Conservation (phyloP, 1,140 invertebrate species). For the Tigriopus japonicus region DNA sequence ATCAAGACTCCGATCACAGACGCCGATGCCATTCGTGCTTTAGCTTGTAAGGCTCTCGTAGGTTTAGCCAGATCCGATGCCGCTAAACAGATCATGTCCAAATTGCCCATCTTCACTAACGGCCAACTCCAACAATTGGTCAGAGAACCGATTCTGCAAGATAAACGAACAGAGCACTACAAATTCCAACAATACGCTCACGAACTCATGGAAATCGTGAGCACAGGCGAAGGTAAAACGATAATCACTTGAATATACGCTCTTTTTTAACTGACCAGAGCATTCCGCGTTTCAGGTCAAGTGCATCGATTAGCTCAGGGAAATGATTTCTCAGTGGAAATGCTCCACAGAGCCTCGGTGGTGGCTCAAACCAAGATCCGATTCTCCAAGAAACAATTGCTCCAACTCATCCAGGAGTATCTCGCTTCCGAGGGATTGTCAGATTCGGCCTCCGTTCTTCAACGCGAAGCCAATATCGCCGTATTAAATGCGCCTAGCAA, state of each 20-base stretch:
- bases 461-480: slow-evolving; percentile 49
- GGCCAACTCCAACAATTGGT: slow-evolving; percentile 84
- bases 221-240: not conserved
- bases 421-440: slow-evolving; percentile 50
- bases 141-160: slow-evolving; percentile 85
- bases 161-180: slow-evolving; percentile 83
- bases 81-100: slow-evolving; percentile 83
- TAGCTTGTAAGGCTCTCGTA: slow-evolving; percentile 75
- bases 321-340: slow-evolving; percentile 15
- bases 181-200: slow-evolving; percentile 88
- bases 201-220: slow-evolving; percentile 65
- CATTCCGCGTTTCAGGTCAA: too few species aligned
- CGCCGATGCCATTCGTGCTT: slow-evolving; percentile 74
- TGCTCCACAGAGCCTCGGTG: slow-evolving; percentile 52
- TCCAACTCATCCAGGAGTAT: slow-evolving; percentile 80
- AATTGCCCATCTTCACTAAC: slow-evolving; percentile 80
- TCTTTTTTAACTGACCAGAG: too few species aligned
- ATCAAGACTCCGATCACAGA: slow-evolving; percentile 87
- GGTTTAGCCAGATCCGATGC: slow-evolving; percentile 71
- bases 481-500: slow-evolving; percentile 1
- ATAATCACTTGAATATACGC: too few species aligned
- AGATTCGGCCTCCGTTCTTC: slow-evolving; percentile 47
- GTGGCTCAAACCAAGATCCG: slow-evolving; percentile 86
- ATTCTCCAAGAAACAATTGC: slow-evolving; percentile 76
- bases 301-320: not conserved